Conservation (phyloP, 1,140 invertebrate genomes). For the Mesaphorura yosii region DNA sequence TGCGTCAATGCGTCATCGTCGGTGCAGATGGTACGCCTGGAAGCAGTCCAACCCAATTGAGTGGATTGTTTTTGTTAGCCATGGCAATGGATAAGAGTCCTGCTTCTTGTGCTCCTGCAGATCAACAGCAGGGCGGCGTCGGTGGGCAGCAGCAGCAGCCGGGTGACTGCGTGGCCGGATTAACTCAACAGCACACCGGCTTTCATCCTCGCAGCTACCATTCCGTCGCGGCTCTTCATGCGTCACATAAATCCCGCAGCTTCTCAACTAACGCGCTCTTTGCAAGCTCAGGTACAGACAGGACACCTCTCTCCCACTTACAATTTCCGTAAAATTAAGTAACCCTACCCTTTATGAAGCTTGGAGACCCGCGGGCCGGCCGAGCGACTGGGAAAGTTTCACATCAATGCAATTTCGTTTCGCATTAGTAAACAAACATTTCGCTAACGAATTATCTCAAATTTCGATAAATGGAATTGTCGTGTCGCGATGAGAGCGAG, state of each 20-base stretch:
- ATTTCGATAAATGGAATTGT: no score
- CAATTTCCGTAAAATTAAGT: no score
- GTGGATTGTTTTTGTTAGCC: conserved; percentile 6
- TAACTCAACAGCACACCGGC: background rate
- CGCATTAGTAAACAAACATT: no score
- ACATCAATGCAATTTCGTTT: no score
- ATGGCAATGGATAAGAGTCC: background rate
- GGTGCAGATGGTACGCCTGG: conserved; percentile 29
- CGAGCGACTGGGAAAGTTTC: no score
- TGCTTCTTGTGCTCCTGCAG: background rate
- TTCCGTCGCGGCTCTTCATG: conserved; percentile 20
- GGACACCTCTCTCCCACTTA: no score
- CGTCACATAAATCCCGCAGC: conserved; percentile 32
- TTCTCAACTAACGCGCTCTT: conserved; percentile 31
- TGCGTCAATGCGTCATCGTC: no score
- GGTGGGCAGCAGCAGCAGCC: background rate
- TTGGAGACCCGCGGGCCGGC: no score
- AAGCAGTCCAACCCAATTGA: conserved; percentile 28
- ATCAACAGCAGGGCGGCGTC: background rate
- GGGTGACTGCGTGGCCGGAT: background rate
- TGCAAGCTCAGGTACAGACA: conserved; percentile 30
- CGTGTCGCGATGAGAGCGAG: no score
- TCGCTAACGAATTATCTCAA: no score
- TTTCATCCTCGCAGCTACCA: conserved; percentile 11
- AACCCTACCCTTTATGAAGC: no score